Conservation (phyloP, 1,140 invertebrate genomes). For the Heterodera schachtii region DNA sequence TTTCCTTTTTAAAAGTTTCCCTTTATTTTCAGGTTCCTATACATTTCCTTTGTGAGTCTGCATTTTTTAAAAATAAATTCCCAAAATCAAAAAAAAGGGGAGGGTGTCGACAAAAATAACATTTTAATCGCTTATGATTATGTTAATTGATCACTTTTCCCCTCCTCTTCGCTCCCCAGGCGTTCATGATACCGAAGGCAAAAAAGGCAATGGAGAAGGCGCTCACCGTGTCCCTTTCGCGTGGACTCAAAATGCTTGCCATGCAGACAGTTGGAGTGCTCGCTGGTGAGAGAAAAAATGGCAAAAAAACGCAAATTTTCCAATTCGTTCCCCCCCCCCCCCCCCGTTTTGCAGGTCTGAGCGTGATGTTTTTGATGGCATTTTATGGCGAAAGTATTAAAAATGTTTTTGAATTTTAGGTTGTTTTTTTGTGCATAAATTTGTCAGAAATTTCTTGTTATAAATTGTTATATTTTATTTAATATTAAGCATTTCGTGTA, state of each 20-base stretch:
- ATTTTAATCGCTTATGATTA: too few relatives aligned
- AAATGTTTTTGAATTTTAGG: slow-evolving; percentile 8
- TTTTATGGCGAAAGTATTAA: slow-evolving; percentile 55
- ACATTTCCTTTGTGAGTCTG: slow-evolving; percentile 48
- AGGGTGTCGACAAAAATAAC: too few relatives aligned
- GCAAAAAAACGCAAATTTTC: too few relatives aligned
- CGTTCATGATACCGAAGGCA: slow-evolving; percentile 66
- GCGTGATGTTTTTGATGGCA: slow-evolving; percentile 55
- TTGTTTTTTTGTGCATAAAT: not conserved
- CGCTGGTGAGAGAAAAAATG: slow-evolving; percentile 6
- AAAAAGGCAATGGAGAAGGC: slow-evolving; percentile 65
- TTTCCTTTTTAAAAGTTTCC: slow-evolving; percentile 37
- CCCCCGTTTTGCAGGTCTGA: slow-evolving; percentile 23
- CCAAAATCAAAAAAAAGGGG: too few relatives aligned
- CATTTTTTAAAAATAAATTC: not conserved
- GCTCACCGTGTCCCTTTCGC: slow-evolving; percentile 52
- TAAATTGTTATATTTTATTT: too few relatives aligned
- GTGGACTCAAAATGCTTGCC: slow-evolving; percentile 58
- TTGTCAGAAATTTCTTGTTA: too few relatives aligned
- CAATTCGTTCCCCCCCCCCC: too few relatives aligned
- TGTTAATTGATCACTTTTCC: too few relatives aligned
- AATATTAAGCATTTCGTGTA: too few relatives aligned
- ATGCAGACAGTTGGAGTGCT: slow-evolving; percentile 52
- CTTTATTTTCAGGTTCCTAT: slow-evolving; percentile 38
- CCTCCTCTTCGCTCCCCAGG: not conserved